Evolutionary conservation across 2,113 vertebrate genomes (phyloP).

Genomic region (Myanophis thanlyinensis): DNA sequence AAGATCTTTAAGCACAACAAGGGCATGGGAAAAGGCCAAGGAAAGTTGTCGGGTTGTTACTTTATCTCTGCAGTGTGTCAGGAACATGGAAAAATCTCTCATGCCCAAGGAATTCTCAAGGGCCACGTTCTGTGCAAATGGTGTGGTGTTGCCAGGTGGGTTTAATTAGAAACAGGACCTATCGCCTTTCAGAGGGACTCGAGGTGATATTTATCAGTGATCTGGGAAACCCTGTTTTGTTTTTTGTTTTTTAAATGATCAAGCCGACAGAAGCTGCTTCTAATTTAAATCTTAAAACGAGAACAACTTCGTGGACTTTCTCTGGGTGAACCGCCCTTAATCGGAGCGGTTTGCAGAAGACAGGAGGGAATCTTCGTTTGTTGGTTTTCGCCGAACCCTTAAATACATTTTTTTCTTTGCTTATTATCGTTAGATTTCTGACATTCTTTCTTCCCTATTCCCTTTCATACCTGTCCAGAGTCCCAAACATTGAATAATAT

Average conservation of each 20-base stretch:
- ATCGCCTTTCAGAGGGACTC: slow-evolving; percentile 62
- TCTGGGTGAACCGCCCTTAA: slow-evolving; percentile 67
- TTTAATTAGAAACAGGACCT: slow-evolving; percentile 60
- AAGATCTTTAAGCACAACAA: not conserved
- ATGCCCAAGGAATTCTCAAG: slow-evolving; percentile 48
- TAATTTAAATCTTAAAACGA: slow-evolving; percentile 69
- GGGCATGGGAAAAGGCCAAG: slow-evolving; percentile 40
- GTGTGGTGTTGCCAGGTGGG: slow-evolving; percentile 60
- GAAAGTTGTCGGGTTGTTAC: slow-evolving; percentile 55
- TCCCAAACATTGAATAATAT: not conserved
- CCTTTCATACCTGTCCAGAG: not conserved
- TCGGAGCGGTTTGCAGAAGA: slow-evolving; percentile 61
- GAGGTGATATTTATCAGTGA: slow-evolving; percentile 67
- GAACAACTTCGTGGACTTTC: slow-evolving; percentile 60
- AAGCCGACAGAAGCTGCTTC: slow-evolving; percentile 64
- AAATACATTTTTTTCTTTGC: not conserved
- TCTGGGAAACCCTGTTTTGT: slow-evolving; percentile 23
- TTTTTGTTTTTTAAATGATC: slow-evolving; percentile 16
- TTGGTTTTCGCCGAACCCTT: not conserved
- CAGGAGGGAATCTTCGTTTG: slow-evolving; percentile 53
- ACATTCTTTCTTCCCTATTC: not conserved
- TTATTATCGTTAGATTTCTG: not conserved
- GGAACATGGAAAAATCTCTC: slow-evolving; percentile 33
- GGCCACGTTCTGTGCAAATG: slow-evolving; percentile 49
- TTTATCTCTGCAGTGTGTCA: slow-evolving; percentile 55